Evolutionary conservation across 2,113 vertebrate species (phyloP).

Genomic region (Archilochus colubris): DNA sequence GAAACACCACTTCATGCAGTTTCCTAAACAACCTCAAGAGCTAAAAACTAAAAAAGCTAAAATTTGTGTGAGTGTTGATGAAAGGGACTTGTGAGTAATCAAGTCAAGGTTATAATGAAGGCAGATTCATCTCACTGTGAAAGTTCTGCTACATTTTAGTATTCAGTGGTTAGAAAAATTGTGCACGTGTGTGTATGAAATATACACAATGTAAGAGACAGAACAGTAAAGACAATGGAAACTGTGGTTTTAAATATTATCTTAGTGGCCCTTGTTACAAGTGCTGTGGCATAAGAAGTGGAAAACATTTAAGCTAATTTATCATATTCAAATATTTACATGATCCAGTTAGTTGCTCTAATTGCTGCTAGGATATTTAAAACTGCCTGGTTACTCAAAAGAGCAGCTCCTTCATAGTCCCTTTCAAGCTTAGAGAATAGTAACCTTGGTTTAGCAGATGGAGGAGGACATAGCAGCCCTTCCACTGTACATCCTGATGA

Average conservation of each 20-base stretch:
- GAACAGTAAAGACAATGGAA: neutral
- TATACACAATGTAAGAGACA: neutral
- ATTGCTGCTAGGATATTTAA: neutral
- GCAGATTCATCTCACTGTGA: neutral
- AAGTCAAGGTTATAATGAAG: neutral
- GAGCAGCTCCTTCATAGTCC: neutral
- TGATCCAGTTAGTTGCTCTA: neutral
- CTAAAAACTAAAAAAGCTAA: neutral
- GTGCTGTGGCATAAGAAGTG: neutral
- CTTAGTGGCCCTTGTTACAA: neutral
- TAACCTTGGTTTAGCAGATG: neutral
- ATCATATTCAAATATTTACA: neutral
- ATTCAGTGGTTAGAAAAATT: neutral
- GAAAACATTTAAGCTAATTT: neutral
- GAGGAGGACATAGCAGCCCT: neutral
- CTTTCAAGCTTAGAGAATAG: neutral
- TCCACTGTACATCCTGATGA: neutral
- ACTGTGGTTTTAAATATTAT: neutral
- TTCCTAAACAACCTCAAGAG: neutral
- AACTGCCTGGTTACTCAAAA: neutral
- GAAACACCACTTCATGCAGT: neutral
- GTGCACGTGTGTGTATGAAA: neutral
- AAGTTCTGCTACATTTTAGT: neutral
- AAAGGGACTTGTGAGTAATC: slow-evolving; percentile 6
- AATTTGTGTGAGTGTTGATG: neutral